These are phyloP conservation scores for Onychostruthus taczanowskii DNA, from an alignment of 2,113 vertebrate genomes.

Conservation along the genomic window DNA sequence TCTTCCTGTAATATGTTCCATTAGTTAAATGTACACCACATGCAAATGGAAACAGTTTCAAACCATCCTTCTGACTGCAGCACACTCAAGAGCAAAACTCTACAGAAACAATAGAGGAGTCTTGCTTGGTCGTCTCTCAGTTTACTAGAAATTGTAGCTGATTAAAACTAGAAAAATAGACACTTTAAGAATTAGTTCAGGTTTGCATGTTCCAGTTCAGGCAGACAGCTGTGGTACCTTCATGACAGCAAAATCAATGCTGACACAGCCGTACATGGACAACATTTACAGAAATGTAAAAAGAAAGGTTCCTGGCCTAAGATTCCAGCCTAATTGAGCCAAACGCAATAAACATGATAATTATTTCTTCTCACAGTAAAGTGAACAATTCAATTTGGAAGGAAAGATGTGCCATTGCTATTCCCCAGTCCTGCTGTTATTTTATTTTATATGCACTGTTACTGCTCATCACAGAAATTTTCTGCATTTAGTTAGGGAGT, in stretches of 20 bases:
- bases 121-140: neutral
- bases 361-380: constrained; percentile 56
- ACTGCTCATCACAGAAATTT: constrained; percentile 39
- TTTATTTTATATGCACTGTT: constrained; percentile 56
- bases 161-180: neutral
- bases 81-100: neutral
- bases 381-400: constrained; percentile 65
- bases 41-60: neutral
- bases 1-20: neutral
- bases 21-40: neutral
- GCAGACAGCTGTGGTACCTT: neutral
- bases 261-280: neutral
- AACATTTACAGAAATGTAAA: constrained; percentile 36
- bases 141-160: neutral
- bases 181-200: neutral
- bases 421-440: constrained; percentile 55
- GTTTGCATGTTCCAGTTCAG: neutral
- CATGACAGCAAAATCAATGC: constrained; percentile 5
- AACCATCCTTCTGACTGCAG: neutral
- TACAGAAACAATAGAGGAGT: neutral
- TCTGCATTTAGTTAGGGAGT: constrained; percentile 15
- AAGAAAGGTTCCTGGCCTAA: constrained; percentile 58
- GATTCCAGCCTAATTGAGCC: constrained; percentile 56
- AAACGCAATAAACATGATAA: constrained; percentile 54
- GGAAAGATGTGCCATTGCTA: constrained; percentile 34